Conservation (phyloP, 1,140 invertebrate species). For the Eumaeus atala region DNA sequence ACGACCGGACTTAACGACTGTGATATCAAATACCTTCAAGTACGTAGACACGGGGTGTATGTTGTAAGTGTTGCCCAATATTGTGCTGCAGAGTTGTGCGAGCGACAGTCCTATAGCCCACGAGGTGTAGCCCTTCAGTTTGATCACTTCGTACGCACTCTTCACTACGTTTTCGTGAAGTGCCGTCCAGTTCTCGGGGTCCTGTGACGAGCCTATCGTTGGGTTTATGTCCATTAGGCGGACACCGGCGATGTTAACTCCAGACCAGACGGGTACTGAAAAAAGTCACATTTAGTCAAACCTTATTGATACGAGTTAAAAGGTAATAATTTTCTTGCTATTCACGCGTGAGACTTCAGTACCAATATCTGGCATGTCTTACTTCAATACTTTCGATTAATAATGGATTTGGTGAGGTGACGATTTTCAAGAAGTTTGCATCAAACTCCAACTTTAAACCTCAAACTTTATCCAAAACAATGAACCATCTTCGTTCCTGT, state of each 20-base stretch:
- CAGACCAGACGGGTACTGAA: constrained; percentile 93
- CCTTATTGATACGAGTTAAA: neutral
- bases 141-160: constrained; percentile 92
- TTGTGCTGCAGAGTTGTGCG: constrained; percentile 80
- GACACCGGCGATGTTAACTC: constrained; percentile 92
- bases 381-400: no score
- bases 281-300: constrained; percentile 11
- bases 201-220: constrained; percentile 80
- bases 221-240: constrained; percentile 85
- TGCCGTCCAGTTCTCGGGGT: constrained; percentile 86
- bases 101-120: constrained; percentile 93
- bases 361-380: no score
- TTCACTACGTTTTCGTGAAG: constrained; percentile 81
- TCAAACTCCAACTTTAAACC: no score
- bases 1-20: neutral
- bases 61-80: constrained; percentile 84
- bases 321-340: neutral
- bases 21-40: constrained; percentile 79
- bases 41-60: constrained; percentile 88
- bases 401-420: no score
- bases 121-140: constrained; percentile 91
- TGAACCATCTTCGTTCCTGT: no score
- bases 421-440: no score
- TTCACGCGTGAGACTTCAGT: no score
- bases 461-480: no score